phyloP scores from a whole-genome alignment of 1,140 invertebrate genomes.

The Cydia fagiglandana region DNA sequence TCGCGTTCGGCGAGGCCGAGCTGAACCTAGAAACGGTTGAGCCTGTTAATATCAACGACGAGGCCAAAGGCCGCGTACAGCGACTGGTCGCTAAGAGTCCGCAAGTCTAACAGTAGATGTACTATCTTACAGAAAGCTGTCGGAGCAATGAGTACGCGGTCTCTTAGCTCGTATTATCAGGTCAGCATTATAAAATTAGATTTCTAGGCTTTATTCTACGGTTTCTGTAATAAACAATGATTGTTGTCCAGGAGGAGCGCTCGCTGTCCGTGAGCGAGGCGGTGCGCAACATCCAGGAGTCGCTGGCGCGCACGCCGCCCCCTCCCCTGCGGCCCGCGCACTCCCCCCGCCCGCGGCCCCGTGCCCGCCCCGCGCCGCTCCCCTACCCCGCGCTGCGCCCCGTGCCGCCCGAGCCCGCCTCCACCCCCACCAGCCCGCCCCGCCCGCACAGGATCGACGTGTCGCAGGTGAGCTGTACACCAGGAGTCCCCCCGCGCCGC shows the following conservation, averaged over 20 bases:
- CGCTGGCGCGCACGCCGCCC: not conserved
- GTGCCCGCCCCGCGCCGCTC: slow-evolving; percentile 18
- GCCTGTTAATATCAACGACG: slow-evolving; percentile 62
- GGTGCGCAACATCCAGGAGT: not conserved
- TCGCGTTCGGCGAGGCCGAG: slow-evolving; percentile 38
- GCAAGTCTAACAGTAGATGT: not conserved
- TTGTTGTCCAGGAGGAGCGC: not conserved
- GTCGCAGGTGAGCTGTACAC: not conserved
- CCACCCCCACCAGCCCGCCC: slow-evolving; percentile 24
- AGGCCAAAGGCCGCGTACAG: slow-evolving; percentile 45
- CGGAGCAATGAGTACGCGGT: slow-evolving; percentile 34
- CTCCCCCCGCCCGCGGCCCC: slow-evolving; percentile 31
- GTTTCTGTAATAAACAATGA: not conserved
- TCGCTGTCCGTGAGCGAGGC: slow-evolving; percentile 2
- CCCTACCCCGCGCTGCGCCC: slow-evolving; percentile 19
- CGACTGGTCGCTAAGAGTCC: not conserved
- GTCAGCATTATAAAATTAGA: no score
- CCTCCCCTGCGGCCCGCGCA: not conserved
- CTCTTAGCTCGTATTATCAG: no score
- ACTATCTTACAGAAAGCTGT: slow-evolving; percentile 44
- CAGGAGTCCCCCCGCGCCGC: not conserved
- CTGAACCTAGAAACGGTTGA: slow-evolving; percentile 51
- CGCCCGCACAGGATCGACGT: slow-evolving; percentile 21
- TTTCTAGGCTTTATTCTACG: not conserved
- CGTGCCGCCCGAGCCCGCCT: slow-evolving; percentile 3